Conservation (phyloP, 2,113 vertebrate species). For the Carassius gibelio region DNA sequence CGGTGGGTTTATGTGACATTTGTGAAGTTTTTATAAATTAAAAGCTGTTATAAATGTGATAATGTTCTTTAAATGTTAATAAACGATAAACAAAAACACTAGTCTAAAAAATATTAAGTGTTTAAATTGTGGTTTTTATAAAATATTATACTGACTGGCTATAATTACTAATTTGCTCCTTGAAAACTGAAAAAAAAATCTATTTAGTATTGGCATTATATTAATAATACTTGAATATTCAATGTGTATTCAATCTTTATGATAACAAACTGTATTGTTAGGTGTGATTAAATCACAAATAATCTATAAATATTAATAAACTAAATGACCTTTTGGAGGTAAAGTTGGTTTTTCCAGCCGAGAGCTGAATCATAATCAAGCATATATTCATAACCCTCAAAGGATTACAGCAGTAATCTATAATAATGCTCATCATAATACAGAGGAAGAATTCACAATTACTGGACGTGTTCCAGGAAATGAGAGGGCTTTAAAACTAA, state of each 20-base stretch:
- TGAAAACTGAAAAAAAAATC: neutral
- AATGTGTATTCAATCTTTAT: neutral
- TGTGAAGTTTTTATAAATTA: neutral
- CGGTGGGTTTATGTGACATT: neutral
- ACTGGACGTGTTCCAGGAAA: conserved; percentile 52
- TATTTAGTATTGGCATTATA: no score
- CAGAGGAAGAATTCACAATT: conserved; percentile 56
- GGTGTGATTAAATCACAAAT: no score
- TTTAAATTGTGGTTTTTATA: neutral
- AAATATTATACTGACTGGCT: no score
- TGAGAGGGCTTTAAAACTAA: conserved; percentile 43
- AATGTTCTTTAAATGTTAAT: neutral
- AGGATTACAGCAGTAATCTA: conserved; percentile 63
- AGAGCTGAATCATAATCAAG: conserved; percentile 63
- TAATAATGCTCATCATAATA: conserved; percentile 63
- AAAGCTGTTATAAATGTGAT: neutral
- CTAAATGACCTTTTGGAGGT: conserved; percentile 59
- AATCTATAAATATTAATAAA: conserved; percentile 45
- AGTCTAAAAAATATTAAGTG: neutral
- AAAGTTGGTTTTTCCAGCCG: conserved; percentile 46
- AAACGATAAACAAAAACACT: neutral
- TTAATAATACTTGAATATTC: neutral
- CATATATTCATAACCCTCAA: conserved; percentile 64
- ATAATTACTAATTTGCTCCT: neutral
- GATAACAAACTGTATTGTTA: no score